Percentiles rank a stretch among this genome's conserved stretches.
These are phyloP conservation scores for Diplazon laetatorius DNA, from an alignment of 2,888 invertebrate species.

Conservation along the genomic window DNA sequence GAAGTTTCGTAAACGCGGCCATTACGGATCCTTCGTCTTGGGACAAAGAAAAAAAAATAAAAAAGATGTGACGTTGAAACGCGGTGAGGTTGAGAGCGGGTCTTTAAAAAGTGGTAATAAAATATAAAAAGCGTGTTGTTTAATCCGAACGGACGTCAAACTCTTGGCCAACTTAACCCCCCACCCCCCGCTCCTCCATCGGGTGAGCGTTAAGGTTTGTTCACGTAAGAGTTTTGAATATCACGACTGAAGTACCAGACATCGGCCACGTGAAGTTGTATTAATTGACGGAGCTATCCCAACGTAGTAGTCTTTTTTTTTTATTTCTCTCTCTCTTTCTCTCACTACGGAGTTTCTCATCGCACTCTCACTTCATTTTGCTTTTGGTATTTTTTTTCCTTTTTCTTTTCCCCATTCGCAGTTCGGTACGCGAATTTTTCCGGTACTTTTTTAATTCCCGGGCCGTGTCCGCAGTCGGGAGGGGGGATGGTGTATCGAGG, in stretches of 20 bases:
- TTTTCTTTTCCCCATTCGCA: slow-evolving; percentile 11
- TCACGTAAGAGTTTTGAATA: slow-evolving; percentile 14
- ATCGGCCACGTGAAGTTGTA: slow-evolving; percentile 22
- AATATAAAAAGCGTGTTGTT: slow-evolving; percentile 16
- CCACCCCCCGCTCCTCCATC: too few relatives aligned
- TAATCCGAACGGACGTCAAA: slow-evolving; percentile 14
- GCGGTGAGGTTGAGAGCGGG: neutral
- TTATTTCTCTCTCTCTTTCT: slow-evolving; percentile 1
- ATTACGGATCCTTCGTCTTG: slow-evolving; percentile 17
- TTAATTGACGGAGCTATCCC: slow-evolving; percentile 22
- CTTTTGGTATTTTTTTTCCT: neutral
- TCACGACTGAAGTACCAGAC: slow-evolving; percentile 11
- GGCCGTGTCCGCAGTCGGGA: neutral
- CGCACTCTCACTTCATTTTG: neutral
- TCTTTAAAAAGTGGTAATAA: too few relatives aligned
- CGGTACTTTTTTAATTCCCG: slow-evolving; percentile 41
- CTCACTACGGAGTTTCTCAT: slow-evolving; percentile 21
- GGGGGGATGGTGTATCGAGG: neutral
- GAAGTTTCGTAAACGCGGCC: slow-evolving; percentile 37
- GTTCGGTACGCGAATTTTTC: slow-evolving; percentile 25
- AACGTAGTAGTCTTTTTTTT: slow-evolving; percentile 16
- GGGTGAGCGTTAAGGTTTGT: neutral
- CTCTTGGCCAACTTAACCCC: slow-evolving; percentile 19
- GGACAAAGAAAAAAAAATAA: slow-evolving; percentile 2
- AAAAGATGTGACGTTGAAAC: neutral